Evolutionary conservation across 1,140 invertebrate species (phyloP), one percentile per base, ranked within the genome.

Genomic region (Macrotrachela quadricornifera): DNA sequence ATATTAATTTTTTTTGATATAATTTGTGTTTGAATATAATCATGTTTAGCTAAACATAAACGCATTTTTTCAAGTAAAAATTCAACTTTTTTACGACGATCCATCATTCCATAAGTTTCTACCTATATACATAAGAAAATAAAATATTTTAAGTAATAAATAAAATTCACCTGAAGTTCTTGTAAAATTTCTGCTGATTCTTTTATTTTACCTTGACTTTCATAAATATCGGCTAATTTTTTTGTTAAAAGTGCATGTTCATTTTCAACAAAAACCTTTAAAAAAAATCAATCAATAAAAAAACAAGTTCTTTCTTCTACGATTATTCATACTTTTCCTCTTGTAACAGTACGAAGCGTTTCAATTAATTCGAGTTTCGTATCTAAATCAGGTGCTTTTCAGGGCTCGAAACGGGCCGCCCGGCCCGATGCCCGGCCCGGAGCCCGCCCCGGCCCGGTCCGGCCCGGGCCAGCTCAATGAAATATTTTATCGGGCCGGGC

Each of bases 61-160:
- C 92, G 76, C 90, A 99, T 99, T 73, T 99, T 94, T 70, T 99
- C 92, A 53, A 99, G 71, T 55, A 99, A 92, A 39, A 96, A 76
- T 61, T 94, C 85, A 39, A 79, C 77, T 73, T 97, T 99, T 69
- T 99, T 92, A 54, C 81, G 76, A 65, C 87, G 86, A 50, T 95
- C 85, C 92, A 99, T 99, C 0, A 88, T 94, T 14, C 94, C 94
- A 72, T 92, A 97, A 0, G 92, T 99, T 73, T 99, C 94, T 41
- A 96, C n/a, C n/a, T n/a, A n/a, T n/a, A n/a, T n/a, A n/a, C n/a
- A n/a, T n/a, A n/a, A n/a, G n/a, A n/a, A n/a, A n/a, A n/a, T n/a
- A n/a, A n/a, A n/a, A n/a, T n/a, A n/a, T n/a, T n/a, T n/a, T n/a
- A n/a, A n/a, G n/a, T n/a, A n/a, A n/a, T n/a, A n/a, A n/a, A n/a